phyloP scores from a whole-genome alignment of 2,797 vertebrate genomes.

The Xiphophorus birchmanni region DNA sequence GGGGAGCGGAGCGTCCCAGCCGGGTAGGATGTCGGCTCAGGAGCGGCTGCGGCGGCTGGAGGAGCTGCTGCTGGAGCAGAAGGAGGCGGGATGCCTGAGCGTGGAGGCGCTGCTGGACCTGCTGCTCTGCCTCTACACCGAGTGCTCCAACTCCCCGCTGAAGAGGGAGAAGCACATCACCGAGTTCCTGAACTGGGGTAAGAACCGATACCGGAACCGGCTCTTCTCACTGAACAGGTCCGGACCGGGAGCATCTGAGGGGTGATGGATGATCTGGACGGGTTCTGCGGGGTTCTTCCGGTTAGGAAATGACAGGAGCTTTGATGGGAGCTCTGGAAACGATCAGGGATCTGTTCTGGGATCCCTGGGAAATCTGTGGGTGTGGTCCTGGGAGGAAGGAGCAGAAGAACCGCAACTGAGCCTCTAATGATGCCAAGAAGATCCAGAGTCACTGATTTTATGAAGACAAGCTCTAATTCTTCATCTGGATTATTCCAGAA shows the following conservation, averaged over 20 bases:
- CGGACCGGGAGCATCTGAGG: no score
- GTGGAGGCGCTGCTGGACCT: conserved; percentile 95
- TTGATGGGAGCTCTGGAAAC: not conserved
- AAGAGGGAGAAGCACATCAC: conserved; percentile 92
- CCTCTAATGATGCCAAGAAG: no score
- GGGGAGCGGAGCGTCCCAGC: not conserved
- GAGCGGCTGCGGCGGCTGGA: conserved; percentile 94
- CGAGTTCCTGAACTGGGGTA: conserved; percentile 97
- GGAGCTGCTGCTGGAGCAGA: conserved; percentile 89
- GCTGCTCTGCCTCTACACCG: conserved; percentile 89
- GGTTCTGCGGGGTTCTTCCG: not conserved
- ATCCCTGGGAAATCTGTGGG: not conserved
- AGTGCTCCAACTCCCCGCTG: conserved; percentile 87
- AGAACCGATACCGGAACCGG: conserved; percentile 25
- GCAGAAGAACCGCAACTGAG: no score
- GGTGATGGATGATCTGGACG: not conserved
- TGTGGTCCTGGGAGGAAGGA: conserved; percentile 3
- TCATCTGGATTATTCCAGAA: no score
- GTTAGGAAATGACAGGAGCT: not conserved
- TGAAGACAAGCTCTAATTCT: no score
- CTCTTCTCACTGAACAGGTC: no score
- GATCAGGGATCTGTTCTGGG: not conserved
- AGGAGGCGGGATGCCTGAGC: conserved; percentile 82
- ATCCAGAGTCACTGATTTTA: no score
- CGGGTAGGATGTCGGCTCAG: conserved; percentile 89